phyloP scores from a whole-genome alignment of 2,888 invertebrate species.

The Drosophila silvestris region DNA sequence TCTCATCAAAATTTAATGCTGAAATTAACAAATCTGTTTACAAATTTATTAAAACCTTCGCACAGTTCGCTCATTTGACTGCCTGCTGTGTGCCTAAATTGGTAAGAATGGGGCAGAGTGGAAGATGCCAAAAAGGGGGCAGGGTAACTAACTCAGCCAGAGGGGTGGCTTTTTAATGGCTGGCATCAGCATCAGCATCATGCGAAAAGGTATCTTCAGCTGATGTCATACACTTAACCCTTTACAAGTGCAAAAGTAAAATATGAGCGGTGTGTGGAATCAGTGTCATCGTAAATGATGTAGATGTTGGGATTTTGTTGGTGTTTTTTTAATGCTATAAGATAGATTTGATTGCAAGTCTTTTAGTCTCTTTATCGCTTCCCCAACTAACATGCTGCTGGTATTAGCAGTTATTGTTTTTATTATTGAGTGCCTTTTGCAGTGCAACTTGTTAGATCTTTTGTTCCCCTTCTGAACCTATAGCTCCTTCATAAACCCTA shows the following conservation, averaged over 20 bases:
- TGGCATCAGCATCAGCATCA: constrained; percentile 40
- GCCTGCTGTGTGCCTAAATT: constrained; percentile 40
- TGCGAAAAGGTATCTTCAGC: constrained; percentile 36
- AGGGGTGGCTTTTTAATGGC: constrained; percentile 51
- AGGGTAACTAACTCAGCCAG: constrained; percentile 3
- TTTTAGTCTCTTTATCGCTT: not conserved
- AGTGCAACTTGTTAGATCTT: not conserved
- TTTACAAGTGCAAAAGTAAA: constrained; percentile 4
- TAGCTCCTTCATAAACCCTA: not conserved
- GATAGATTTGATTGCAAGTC: not conserved
- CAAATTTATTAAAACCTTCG: constrained; percentile 85
- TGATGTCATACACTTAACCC: constrained; percentile 53
- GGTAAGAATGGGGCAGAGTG: not conserved
- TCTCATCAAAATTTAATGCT: constrained; percentile 85
- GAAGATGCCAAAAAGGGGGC: not conserved
- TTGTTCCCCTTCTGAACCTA: not conserved
- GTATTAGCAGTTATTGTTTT: not conserved
- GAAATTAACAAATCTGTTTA: constrained; percentile 86
- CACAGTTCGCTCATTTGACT: constrained; percentile 67
- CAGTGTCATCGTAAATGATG: constrained; percentile 1
- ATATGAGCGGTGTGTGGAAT: constrained; percentile 7
- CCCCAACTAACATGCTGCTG: not conserved
- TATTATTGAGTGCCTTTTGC: not conserved
- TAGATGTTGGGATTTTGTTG: not conserved
- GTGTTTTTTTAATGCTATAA: not conserved